A percentile compares a stretch with the other conserved stretches of the same genome.
phyloP scores from a whole-genome alignment of 2,113 vertebrate species.

The Felis chaus region DNA sequence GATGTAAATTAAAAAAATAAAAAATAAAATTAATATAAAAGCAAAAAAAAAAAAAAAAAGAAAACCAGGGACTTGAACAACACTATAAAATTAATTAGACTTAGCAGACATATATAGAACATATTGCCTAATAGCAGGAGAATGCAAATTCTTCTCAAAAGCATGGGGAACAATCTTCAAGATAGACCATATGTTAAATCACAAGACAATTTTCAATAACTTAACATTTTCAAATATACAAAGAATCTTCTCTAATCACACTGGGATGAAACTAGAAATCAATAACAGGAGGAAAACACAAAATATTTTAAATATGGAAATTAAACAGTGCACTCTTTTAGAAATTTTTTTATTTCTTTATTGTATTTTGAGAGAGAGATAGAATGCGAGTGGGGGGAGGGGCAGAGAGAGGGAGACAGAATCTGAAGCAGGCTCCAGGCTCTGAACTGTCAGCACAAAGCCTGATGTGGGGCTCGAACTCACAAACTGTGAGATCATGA shows the following conservation, averaged over 20 bases:
- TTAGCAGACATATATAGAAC: background rate
- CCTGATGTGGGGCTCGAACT: too few species aligned
- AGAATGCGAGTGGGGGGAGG: too few species aligned
- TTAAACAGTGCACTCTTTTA: background rate
- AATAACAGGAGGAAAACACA: background rate
- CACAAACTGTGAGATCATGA: too few species aligned
- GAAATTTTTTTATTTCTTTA: background rate
- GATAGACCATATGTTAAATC: background rate
- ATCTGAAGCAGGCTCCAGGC: too few species aligned
- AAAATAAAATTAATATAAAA: too few species aligned
- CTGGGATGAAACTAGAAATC: background rate
- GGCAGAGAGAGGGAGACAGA: too few species aligned
- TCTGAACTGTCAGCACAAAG: too few species aligned
- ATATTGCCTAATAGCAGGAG: background rate
- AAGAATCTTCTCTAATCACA: background rate
- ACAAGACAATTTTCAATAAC: background rate
- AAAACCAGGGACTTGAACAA: background rate
- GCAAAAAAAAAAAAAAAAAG: too few species aligned
- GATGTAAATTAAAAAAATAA: too few species aligned
- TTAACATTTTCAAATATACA: background rate
- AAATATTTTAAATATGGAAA: background rate
- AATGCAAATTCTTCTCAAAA: background rate
- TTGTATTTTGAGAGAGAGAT: too few species aligned
- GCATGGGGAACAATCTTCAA: background rate
- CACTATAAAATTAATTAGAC: background rate